Conservation (phyloP, 1,140 invertebrate species). For the Himalopsyche phryganea region DNA sequence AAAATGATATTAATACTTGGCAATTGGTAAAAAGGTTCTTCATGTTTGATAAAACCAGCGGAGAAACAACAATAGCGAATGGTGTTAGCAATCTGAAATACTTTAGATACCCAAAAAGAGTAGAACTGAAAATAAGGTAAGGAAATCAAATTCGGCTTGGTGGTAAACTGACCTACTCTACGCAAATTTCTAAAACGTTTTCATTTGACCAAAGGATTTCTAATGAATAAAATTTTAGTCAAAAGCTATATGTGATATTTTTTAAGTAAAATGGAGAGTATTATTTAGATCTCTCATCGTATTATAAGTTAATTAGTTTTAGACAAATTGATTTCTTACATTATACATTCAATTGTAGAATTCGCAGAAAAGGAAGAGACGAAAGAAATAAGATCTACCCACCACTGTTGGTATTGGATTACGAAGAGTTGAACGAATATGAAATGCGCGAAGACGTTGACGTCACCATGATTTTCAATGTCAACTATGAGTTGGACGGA, state of each 20-base stretch:
- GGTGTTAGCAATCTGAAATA: slow-evolving; percentile 39
- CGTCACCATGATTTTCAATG: slow-evolving; percentile 54
- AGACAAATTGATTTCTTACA: no score
- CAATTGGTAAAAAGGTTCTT: slow-evolving; percentile 63
- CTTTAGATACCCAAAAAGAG: slow-evolving; percentile 44
- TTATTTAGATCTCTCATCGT: no score
- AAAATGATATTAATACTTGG: slow-evolving; percentile 51
- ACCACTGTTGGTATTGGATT: slow-evolving; percentile 56
- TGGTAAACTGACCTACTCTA: no score
- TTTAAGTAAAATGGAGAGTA: no score
- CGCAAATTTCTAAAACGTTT: no score
- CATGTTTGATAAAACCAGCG: slow-evolving; percentile 58
- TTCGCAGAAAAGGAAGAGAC: slow-evolving; percentile 49
- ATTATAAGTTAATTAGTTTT: no score
- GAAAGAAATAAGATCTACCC: slow-evolving; percentile 57
- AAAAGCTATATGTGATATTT: no score
- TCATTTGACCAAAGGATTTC: no score
- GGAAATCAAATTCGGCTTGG: no score
- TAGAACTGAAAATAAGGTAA: slow-evolving; percentile 37
- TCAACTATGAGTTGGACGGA: slow-evolving; percentile 56
- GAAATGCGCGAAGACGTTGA: slow-evolving; percentile 45
- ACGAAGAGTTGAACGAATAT: slow-evolving; percentile 51
- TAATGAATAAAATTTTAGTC: no score
- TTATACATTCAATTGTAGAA: no score
- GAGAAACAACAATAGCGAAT: slow-evolving; percentile 39